A percentile compares a stretch with the other conserved stretches of the same genome.
These are phyloP conservation scores for Ecdyonurus torrentis DNA, from an alignment of 2,888 invertebrate species.

Conservation along the genomic window DNA sequence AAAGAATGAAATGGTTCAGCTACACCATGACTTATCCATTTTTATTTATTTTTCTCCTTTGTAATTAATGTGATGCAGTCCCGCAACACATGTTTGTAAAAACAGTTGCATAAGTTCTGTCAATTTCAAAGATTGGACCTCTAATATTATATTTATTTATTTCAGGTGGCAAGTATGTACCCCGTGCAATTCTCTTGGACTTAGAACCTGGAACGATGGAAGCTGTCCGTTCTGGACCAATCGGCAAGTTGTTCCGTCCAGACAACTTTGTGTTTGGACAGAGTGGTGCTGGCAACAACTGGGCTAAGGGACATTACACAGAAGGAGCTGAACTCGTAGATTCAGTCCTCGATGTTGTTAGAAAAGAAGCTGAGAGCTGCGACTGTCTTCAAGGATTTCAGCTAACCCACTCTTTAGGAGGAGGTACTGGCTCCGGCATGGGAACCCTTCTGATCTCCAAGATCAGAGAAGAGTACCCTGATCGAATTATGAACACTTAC, in stretches of 20 bases:
- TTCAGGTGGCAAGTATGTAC: conserved; percentile 42
- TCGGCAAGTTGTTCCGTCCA: conserved; percentile 48
- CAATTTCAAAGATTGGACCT: no score
- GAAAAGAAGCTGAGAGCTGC: conserved; percentile 61
- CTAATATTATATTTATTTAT: no score
- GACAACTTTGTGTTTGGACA: conserved; percentile 50
- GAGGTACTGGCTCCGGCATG: conserved; percentile 66
- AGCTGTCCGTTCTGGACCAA: conserved; percentile 45
- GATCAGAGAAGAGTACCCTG: conserved; percentile 70
- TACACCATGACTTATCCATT: no score
- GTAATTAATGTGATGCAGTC: no score
- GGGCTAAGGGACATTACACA: conserved; percentile 44
- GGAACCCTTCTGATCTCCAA: conserved; percentile 66
- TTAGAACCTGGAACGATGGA: conserved; percentile 57
- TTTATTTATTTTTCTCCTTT: no score
- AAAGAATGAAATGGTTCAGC: no score
- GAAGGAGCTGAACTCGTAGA: conserved; percentile 65
- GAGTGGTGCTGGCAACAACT: conserved; percentile 33
- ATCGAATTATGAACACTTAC: conserved; percentile 67
- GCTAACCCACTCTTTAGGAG: conserved; percentile 61
- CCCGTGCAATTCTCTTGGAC: conserved; percentile 44
- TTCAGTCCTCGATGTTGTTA: conserved; percentile 69
- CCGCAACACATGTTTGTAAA: no score
- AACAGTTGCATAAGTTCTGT: no score
- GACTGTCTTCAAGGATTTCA: conserved; percentile 45